Evolutionary conservation across 2,113 vertebrate species (phyloP).

Genomic region (Atherinomorus stipes): DNA sequence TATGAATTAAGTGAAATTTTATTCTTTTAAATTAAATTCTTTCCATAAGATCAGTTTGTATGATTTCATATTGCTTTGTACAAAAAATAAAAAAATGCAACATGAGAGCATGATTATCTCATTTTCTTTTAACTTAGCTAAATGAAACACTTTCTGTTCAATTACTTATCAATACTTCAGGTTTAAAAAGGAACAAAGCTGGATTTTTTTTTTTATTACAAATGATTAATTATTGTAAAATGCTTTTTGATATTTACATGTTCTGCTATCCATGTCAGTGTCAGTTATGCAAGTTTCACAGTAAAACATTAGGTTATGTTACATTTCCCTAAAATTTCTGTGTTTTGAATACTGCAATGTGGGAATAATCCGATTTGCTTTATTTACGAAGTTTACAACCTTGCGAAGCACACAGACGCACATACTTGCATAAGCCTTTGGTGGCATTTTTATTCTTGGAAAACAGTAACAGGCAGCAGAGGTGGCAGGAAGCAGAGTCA

Average conservation of each 20-base stretch:
- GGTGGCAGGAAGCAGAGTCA: slow-evolving; percentile 71
- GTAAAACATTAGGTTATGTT: background rate
- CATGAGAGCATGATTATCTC: background rate
- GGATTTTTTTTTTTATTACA: background rate
- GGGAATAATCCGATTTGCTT: too few relatives aligned
- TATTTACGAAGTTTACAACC: background rate
- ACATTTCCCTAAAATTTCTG: background rate
- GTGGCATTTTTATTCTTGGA: slow-evolving; percentile 51
- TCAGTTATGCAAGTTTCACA: background rate
- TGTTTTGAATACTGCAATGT: background rate
- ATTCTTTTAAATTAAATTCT: too few relatives aligned
- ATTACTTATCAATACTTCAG: background rate
- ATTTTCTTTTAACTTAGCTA: background rate
- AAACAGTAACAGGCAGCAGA: slow-evolving; percentile 48
- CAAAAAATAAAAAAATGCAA: too few relatives aligned
- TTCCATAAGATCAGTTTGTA: too few relatives aligned
- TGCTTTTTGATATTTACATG: too few relatives aligned
- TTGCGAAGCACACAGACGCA: slow-evolving; percentile 3
- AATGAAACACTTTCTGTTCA: background rate
- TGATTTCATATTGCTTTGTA: too few relatives aligned
- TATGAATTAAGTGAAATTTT: too few relatives aligned
- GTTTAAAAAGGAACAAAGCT: background rate
- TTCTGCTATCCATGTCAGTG: background rate
- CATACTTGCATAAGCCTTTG: slow-evolving; percentile 6
- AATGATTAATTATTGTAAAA: too few relatives aligned